A percentile compares a stretch with the other conserved stretches of the same genome.
phyloP scores from a whole-genome alignment of 2,113 vertebrate species.

The Misgurnus mizolepis region DNA sequence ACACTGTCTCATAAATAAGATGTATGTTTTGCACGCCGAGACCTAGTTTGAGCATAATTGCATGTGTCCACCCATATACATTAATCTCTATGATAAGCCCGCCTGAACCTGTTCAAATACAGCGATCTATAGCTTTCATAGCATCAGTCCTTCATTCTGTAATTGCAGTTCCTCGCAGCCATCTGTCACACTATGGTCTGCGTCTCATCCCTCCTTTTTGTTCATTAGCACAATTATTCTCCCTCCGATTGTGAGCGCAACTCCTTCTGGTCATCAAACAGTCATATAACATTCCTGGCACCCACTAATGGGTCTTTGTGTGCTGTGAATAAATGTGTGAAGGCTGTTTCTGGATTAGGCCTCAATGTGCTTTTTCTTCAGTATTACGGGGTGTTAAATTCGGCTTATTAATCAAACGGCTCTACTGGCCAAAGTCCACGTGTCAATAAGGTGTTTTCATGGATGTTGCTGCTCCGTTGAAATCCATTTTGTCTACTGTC shows the following conservation, averaged over 20 bases:
- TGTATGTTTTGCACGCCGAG: conserved; percentile 8
- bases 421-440: conserved; percentile 7
- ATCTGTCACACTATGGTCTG: conserved; percentile 73
- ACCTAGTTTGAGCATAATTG: conserved; percentile 34
- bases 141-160: conserved; percentile 71
- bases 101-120: conserved; percentile 69
- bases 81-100: conserved; percentile 49
- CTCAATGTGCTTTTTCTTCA: conserved; percentile 37
- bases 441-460: conserved; percentile 14
- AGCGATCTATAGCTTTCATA: conserved; percentile 69
- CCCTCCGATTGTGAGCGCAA: conserved; percentile 40
- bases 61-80: conserved; percentile 46
- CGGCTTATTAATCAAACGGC: conserved; percentile 26
- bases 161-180: conserved; percentile 72
- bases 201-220: conserved; percentile 55
- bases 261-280: conserved; percentile 38
- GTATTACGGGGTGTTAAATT: conserved; percentile 24
- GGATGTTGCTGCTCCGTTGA: neutral
- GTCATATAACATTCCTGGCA: conserved; percentile 33
- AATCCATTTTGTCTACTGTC: neutral
- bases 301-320: conserved; percentile 34
- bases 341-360: conserved; percentile 43
- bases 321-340: conserved; percentile 34
- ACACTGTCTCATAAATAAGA: too few relatives aligned
- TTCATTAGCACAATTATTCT: conserved; percentile 52